Percentiles rank a stretch among this genome's conserved stretches.
These are phyloP conservation scores for Nesogale talazaci DNA, from an alignment of 2,113 vertebrate genomes.

Conservation along the genomic window DNA sequence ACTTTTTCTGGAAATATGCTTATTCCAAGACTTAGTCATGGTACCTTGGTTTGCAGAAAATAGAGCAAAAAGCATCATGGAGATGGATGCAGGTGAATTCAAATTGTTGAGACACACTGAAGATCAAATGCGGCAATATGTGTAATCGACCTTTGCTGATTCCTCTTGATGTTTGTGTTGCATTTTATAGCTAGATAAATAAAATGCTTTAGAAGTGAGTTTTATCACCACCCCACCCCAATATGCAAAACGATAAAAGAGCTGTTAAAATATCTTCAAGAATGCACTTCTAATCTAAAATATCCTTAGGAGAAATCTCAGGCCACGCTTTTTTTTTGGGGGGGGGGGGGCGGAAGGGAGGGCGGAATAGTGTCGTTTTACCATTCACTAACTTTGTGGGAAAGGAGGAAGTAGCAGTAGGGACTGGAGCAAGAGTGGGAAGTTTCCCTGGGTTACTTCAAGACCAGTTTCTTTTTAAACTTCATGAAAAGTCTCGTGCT, in stretches of 20 bases:
- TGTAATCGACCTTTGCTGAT: background rate
- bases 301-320: background rate
- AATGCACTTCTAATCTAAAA: conserved; percentile 25
- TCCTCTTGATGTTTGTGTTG: background rate
- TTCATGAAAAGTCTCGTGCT: background rate
- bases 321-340: background rate
- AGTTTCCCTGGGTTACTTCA: too few relatives aligned
- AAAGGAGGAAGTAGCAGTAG: background rate
- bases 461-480: background rate
- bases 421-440: background rate
- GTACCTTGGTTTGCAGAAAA: background rate
- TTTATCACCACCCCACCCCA: background rate
- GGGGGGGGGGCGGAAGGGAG: too few relatives aligned
- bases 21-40: background rate
- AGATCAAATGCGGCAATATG: background rate
- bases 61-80: conserved; percentile 6
- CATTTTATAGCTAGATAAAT: conserved; percentile 16
- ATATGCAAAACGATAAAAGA: background rate
- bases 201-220: conserved; percentile 9
- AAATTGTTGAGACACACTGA: background rate
- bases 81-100: background rate
- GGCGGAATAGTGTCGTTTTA: background rate
- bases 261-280: background rate
- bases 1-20: background rate
- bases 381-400: background rate